Percentiles rank a stretch among this genome's conserved stretches.
Conservation (phyloP, 2,113 vertebrate genomes). For the Psilopogon haemacephalus region DNA sequence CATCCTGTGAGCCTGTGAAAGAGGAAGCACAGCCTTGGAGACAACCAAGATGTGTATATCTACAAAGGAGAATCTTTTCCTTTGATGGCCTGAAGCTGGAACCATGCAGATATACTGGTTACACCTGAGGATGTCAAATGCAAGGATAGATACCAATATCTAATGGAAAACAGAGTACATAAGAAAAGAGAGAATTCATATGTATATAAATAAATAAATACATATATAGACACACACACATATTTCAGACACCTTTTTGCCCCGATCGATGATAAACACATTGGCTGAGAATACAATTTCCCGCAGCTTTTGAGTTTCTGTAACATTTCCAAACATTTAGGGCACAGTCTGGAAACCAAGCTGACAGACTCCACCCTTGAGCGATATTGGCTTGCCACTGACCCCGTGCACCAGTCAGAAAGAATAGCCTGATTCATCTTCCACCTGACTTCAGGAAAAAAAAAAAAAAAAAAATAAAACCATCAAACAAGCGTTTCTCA, state of each 20-base stretch:
- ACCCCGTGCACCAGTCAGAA: background rate
- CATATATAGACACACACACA: background rate
- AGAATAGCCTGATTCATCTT: slow-evolving; percentile 18
- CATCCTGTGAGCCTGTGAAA: too few species aligned
- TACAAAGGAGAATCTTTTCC: background rate
- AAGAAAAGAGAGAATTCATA: background rate
- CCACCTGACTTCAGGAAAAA: slow-evolving; percentile 50
- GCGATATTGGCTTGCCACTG: background rate
- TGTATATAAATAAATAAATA: background rate
- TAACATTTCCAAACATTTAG: background rate
- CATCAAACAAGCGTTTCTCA: slow-evolving; percentile 61
- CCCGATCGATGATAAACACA: background rate
- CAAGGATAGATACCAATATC: background rate
- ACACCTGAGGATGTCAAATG: background rate
- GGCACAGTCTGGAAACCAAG: background rate
- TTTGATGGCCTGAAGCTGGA: background rate
- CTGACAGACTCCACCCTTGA: slow-evolving; percentile 35
- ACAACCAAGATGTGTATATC: accelerated
- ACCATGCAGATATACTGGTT: background rate
- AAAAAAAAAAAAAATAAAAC: too few species aligned
- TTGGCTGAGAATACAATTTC: background rate
- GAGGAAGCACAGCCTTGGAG: background rate
- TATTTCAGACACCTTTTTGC: background rate
- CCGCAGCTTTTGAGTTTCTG: background rate
- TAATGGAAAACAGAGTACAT: background rate